phyloP scores from a whole-genome alignment of 2,888 invertebrate species.

The Anarsia innoxiella region DNA sequence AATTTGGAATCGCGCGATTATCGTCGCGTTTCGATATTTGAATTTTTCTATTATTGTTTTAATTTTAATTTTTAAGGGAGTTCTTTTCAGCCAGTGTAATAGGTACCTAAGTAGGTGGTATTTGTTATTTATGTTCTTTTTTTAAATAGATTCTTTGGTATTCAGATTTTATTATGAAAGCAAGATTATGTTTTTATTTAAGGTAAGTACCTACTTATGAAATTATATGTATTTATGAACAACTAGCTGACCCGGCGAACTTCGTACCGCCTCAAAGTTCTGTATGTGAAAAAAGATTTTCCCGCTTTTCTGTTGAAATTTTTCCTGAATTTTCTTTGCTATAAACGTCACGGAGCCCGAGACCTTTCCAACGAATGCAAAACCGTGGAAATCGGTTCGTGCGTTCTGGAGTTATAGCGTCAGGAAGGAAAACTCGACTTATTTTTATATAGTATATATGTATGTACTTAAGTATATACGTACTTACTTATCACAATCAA shows the following conservation, averaged over 20 bases:
- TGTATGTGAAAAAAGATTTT: too few species aligned
- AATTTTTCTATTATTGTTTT: constrained; percentile 1
- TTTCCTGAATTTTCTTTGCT: too few species aligned
- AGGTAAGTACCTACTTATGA: too few species aligned
- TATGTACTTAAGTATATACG: neutral
- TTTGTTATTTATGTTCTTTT: neutral
- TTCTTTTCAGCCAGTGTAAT: neutral
- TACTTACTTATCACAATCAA: neutral
- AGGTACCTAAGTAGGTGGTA: too few species aligned
- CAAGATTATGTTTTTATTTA: too few species aligned
- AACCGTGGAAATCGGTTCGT: too few species aligned
- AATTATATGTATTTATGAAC: too few species aligned
- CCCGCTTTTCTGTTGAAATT: too few species aligned
- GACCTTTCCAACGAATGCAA: too few species aligned
- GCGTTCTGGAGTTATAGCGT: neutral
- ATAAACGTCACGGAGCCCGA: too few species aligned
- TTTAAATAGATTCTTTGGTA: neutral
- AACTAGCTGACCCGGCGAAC: too few species aligned
- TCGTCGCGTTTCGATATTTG: constrained; percentile 7
- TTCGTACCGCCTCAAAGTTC: too few species aligned
- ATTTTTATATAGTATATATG: neutral
- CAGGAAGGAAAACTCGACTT: neutral
- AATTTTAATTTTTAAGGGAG: neutral
- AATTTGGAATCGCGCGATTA: constrained; percentile 19
- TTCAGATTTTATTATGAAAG: neutral